These are phyloP conservation scores for Melolontha melolontha DNA, from an alignment of 2,888 invertebrate species.

Conservation along the genomic window DNA sequence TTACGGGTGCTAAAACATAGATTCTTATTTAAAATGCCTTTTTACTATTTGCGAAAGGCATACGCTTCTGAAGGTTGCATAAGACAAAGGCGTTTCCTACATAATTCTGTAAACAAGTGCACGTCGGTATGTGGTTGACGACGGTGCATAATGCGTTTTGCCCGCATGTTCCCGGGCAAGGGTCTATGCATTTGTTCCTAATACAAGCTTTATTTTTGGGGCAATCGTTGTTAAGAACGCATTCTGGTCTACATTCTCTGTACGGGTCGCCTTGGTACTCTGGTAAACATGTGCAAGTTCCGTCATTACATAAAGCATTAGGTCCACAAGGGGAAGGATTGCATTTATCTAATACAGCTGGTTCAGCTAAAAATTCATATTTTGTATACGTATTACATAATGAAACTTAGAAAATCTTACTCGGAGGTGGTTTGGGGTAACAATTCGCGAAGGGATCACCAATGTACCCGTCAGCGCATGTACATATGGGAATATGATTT, in stretches of 20 bases:
- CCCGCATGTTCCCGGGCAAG: conserved; percentile 83
- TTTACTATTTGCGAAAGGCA: neutral
- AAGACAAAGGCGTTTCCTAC: conserved; percentile 79
- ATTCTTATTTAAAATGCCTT: neutral
- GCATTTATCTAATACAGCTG: conserved; percentile 68
- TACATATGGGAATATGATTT: conserved; percentile 82
- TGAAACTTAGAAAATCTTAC: neutral
- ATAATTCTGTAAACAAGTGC: conserved; percentile 78
- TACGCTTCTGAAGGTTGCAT: conserved; percentile 66
- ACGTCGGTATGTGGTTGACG: conserved; percentile 81
- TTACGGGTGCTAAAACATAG: conserved; percentile 64
- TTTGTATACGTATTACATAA: neutral
- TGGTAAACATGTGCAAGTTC: conserved; percentile 76
- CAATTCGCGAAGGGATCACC: conserved; percentile 76
- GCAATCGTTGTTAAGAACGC: conserved; percentile 80
- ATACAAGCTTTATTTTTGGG: conserved; percentile 77
- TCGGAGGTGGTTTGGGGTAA: conserved; percentile 61
- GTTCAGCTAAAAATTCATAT: conserved; percentile 55
- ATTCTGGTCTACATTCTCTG: conserved; percentile 77
- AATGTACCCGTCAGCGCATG: conserved; percentile 75
- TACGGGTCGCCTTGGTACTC: conserved; percentile 82
- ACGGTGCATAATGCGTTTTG: conserved; percentile 79
- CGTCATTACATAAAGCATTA: conserved; percentile 73
- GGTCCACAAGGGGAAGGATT: conserved; percentile 77
- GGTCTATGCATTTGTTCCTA: conserved; percentile 77